Conservation (phyloP, 2,888 invertebrate genomes). For the Acrobasis consociella region DNA sequence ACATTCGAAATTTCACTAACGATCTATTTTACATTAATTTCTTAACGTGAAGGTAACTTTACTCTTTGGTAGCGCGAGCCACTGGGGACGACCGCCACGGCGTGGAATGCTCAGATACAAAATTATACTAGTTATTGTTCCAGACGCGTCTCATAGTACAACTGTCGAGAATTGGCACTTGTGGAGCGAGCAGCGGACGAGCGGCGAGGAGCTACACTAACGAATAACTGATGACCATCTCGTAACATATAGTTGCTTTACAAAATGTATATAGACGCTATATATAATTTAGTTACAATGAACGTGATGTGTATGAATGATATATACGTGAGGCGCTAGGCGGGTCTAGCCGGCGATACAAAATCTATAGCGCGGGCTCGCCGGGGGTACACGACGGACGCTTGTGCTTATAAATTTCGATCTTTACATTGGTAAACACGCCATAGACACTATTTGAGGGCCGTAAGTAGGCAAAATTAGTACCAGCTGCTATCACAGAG, state of each 20-base stretch:
- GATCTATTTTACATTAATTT: constrained; percentile 69
- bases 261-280: constrained; percentile 49
- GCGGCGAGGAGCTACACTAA: constrained; percentile 68
- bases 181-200: constrained; percentile 54
- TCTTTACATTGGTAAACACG: too few species aligned
- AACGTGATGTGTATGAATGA: constrained; percentile 76
- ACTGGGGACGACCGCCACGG: constrained; percentile 41
- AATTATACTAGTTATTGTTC: constrained; percentile 60
- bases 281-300: constrained; percentile 58
- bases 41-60: constrained; percentile 78
- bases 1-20: constrained; percentile 68
- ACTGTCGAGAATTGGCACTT: constrained; percentile 66
- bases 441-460: too few species aligned
- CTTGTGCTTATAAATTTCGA: too few species aligned
- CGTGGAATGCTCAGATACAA: constrained; percentile 62
- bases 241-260: constrained; percentile 51
- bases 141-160: constrained; percentile 51
- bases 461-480: too few species aligned
- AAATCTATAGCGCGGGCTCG: constrained; percentile 17
- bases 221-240: constrained; percentile 65
- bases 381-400: neutral
- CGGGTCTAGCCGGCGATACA: constrained; percentile 31
- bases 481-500: too few species aligned
- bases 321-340: constrained; percentile 51
- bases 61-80: constrained; percentile 80